Conservation (phyloP, 2,113 vertebrate species). For the Mobula hypostoma region DNA sequence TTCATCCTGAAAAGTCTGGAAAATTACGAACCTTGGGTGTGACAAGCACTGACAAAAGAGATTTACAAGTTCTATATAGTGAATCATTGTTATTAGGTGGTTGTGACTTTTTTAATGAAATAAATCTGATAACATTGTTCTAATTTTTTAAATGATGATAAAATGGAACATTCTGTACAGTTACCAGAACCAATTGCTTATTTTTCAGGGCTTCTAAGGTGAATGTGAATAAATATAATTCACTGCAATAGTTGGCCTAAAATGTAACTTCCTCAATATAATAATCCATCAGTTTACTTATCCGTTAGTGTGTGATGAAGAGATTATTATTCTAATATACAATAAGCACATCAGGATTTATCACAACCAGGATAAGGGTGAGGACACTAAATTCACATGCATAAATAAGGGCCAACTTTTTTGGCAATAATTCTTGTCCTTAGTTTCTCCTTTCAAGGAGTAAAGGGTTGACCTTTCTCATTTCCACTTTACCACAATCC, state of each 20-base stretch:
- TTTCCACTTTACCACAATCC: background rate
- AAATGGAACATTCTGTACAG: background rate
- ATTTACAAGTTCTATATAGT: background rate
- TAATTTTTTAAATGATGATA: background rate
- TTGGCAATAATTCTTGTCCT: background rate
- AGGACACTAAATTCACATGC: background rate
- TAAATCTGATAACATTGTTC: background rate
- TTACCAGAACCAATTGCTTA: background rate
- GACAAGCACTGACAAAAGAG: background rate
- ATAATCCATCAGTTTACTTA: background rate
- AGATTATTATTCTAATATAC: background rate
- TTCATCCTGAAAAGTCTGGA: background rate
- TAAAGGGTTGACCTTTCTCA: background rate
- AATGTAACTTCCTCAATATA: background rate
- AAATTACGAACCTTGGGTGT: background rate
- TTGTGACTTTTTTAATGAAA: background rate
- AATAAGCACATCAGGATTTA: background rate
- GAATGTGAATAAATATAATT: background rate
- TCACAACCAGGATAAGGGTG: no score
- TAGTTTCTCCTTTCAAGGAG: background rate
- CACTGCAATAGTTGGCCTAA: background rate
- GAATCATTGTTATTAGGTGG: background rate
- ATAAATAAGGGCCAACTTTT: background rate
- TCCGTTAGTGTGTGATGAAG: background rate
- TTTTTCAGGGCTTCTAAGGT: background rate